Base-by-base conservation (phyloP, 2,888 invertebrate genomes). In the Spilarctia lutea region DNA sequence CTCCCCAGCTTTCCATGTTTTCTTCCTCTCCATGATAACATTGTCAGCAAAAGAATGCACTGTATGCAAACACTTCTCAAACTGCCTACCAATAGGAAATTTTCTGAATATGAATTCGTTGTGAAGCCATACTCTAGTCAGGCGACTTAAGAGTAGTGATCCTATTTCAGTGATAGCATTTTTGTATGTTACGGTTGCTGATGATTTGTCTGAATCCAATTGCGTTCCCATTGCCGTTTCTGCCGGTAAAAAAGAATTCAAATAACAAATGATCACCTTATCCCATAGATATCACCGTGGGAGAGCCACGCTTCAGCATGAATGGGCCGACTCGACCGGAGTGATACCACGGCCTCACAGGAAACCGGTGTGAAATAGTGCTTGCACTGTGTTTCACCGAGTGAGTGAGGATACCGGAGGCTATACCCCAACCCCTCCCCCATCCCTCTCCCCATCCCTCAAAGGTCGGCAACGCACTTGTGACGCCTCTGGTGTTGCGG, bases 221-320 rank as follows among this genome's bases (percentile, higher is more conserved):
- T 94, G 92, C 7, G 94, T 94, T 6, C 97, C 97, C 97, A 97
- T 97, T 2, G 97, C 97, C 0, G 96, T 94, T 90, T 96, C 96
- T 96, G 86, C 24, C 90, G 88, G 68, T 2, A 56, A 66, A 33
- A 33, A 1, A 48, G 18, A 48, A 1, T 48, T 48, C 0, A 20
- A 18, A 48, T 20, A 48, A 20, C 20, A 48, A 45, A 45, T 45
- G 18, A 39, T n/a, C n/a, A n/a, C n/a, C n/a, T n/a, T n/a, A n/a
- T n/a, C n/a, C n/a, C n/a, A n/a, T n/a, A n/a, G n/a, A n/a, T n/a
- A n/a, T n/a, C n/a, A n/a, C n/a, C n/a, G n/a, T n/a, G n/a, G n/a
- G n/a, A n/a, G n/a, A n/a, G n/a, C n/a, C n/a, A n/a, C n/a, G n/a
- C n/a, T n/a, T n/a, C n/a, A n/a, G n/a, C n/a, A n/a, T n/a, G n/a